These are phyloP conservation scores for Pholis gunnellus DNA, from an alignment of 2,113 vertebrate species.

Conservation along the genomic window DNA sequence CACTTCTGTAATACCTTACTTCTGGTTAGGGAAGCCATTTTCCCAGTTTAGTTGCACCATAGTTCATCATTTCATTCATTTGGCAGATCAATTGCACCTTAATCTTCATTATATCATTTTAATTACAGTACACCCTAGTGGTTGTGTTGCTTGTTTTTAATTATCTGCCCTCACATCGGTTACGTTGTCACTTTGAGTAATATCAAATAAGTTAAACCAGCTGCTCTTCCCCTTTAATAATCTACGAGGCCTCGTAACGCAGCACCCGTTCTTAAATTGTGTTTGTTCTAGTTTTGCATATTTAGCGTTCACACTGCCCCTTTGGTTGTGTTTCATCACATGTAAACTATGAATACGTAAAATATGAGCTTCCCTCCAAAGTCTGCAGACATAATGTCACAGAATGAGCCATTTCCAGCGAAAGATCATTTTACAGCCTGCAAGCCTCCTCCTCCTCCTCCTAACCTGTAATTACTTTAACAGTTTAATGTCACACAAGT, in stretches of 20 bases:
- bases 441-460: conserved; percentile 48
- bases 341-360: conserved; percentile 19
- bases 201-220: not conserved
- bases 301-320: not conserved
- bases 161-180: not conserved
- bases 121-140: not conserved
- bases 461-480: conserved; percentile 76
- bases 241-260: not conserved
- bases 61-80: conserved; percentile 24
- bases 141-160: not conserved
- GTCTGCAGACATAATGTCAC: conserved; percentile 55
- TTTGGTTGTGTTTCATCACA: conserved; percentile 10
- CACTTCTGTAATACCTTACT: not conserved
- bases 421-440: conserved; percentile 59
- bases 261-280: not conserved
- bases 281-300: not conserved
- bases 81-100: conserved; percentile 10
- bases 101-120: not conserved
- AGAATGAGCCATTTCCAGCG: conserved; percentile 45
- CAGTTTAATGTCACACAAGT: conserved; percentile 75
- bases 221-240: not conserved
- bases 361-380: conserved; percentile 37
- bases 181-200: not conserved
- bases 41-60: conserved; percentile 6
- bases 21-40: not conserved